phyloP scores from a whole-genome alignment of 2,888 invertebrate species.

The Polia nebulosa region DNA sequence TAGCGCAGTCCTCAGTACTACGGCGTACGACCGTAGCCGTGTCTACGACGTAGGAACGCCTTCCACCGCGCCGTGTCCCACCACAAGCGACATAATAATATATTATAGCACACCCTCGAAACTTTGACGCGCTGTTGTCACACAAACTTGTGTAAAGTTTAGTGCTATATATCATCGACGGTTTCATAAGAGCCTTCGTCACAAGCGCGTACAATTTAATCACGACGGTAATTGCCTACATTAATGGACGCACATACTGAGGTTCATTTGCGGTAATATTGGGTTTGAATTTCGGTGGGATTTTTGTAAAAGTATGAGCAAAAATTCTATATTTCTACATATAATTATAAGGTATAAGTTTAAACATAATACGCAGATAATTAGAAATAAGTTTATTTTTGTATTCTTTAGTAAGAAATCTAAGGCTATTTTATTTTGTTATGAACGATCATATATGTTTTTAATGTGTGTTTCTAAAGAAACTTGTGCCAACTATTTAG shows the following conservation, averaged over 20 bases:
- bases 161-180: slow-evolving; percentile 50
- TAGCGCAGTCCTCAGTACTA: slow-evolving; percentile 56
- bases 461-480: neutral
- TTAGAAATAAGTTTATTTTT: too few species aligned
- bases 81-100: slow-evolving; percentile 47
- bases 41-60: slow-evolving; percentile 62
- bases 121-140: slow-evolving; percentile 52
- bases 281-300: neutral
- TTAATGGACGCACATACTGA: slow-evolving; percentile 23
- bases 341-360: neutral
- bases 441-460: too few species aligned
- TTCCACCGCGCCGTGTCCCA: slow-evolving; percentile 44
- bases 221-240: slow-evolving; percentile 39
- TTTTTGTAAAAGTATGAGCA: neutral
- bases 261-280: slow-evolving; percentile 23
- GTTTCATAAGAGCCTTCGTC: slow-evolving; percentile 50
- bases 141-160: slow-evolving; percentile 61
- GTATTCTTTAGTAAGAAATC: too few species aligned
- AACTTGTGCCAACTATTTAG: neutral
- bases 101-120: slow-evolving; percentile 53
- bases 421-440: too few species aligned
- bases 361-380: too few species aligned
- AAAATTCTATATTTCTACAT: neutral
- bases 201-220: slow-evolving; percentile 54
- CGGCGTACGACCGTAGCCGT: slow-evolving; percentile 52